These are phyloP conservation scores for Poecile atricapillus DNA, from an alignment of 2,113 vertebrate genomes.

Conservation along the genomic window DNA sequence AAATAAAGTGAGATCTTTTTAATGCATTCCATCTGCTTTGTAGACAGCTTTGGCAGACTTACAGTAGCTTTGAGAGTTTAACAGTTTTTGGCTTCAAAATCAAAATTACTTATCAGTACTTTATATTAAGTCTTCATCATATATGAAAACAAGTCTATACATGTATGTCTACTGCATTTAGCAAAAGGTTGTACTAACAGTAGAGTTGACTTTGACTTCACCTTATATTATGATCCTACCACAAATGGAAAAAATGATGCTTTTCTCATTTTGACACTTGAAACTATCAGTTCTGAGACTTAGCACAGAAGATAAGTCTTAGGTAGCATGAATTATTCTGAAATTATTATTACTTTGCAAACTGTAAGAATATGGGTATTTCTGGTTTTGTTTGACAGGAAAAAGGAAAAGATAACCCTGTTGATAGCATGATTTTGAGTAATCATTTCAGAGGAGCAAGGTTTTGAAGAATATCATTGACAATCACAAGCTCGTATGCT, in stretches of 20 bases:
- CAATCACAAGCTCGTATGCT: neutral
- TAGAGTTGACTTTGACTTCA: neutral
- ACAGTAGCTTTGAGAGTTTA: constrained; percentile 38
- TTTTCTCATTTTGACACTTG: constrained; percentile 15
- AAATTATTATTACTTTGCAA: neutral
- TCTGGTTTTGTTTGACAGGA: neutral
- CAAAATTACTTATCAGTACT: constrained; percentile 32
- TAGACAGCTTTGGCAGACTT: constrained; percentile 58
- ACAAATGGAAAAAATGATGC: constrained; percentile 3
- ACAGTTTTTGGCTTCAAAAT: constrained; percentile 17
- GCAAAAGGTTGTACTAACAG: neutral
- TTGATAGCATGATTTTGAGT: neutral
- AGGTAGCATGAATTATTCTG: neutral
- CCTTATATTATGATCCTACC: neutral
- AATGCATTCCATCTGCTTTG: constrained; percentile 66
- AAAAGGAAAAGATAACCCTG: neutral
- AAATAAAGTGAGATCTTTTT: constrained; percentile 66
- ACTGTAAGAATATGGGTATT: neutral
- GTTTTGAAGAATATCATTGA: neutral
- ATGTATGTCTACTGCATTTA: constrained; percentile 23
- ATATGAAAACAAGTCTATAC: neutral
- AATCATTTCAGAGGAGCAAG: neutral
- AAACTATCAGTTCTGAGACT: neutral
- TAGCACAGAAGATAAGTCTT: neutral
- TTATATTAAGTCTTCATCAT: neutral